Base-by-base conservation (phyloP, 2,888 invertebrate species). In the Prosopocoilus inquinatus region DNA sequence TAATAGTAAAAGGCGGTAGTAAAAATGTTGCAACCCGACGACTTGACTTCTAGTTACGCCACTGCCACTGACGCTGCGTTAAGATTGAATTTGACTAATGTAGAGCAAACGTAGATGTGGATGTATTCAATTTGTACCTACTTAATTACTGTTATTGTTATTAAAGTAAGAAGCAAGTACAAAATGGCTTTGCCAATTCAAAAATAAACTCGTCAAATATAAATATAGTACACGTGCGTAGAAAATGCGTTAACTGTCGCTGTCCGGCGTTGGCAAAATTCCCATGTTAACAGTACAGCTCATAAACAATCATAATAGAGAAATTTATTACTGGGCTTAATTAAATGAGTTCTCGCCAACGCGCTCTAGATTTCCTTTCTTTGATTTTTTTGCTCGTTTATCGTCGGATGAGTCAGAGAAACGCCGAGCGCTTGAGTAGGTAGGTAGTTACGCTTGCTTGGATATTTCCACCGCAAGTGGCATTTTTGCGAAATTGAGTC, bases 401-500 rank as follows among this genome's bases (percentile, higher is more conserved):
- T 35, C 9, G 39, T 49, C 13, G 35, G 50, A 47, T 52, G 51
- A 51, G 51, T 55, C 55, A 55, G 55, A 55, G 49, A 49, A 48
- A 32, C 39, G 44, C 50, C 50, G 36, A 45, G 13, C 34, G 41
- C 11, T 52, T 49, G 52, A 54, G 50, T 47, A 28, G 20, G 20
- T 28, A 28, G 52, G 55, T 49, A 53, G 60, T 60, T 58, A 55
- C 51, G 60, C 58, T 58, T 52, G 58, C 56, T 43, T 46, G 54
- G 50, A 53, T 56, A 58, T 57, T 60, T 56, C 56, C 55, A 60
- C 62, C 60, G 54, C 62, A 55, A 60, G 58, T 60, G 57, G 56
- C 54, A 53, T 58, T 63, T 65, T 64, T 65, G 64, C 64, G 60
- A 64, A 65, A 64, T 63, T 57, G 61, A 49, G 45, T 55, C 53